Conservation (phyloP, 2,113 vertebrate genomes). For the Chionomys nivalis region DNA sequence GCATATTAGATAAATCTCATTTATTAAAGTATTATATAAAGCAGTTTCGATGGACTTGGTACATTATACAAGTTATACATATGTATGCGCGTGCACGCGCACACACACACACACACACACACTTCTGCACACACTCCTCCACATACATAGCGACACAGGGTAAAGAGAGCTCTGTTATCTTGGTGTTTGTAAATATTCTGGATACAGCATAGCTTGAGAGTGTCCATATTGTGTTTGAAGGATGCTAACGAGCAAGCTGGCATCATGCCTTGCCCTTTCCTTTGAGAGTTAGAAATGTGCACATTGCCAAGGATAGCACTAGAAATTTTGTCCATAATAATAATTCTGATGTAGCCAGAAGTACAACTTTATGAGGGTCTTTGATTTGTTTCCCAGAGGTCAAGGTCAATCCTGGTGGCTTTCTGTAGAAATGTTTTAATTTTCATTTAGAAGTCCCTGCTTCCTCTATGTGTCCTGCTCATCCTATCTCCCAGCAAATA, state of each 20-base stretch:
- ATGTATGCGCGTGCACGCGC: neutral
- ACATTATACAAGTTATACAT: neutral
- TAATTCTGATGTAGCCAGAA: slow-evolving; percentile 79
- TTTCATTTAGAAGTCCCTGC: slow-evolving; percentile 82
- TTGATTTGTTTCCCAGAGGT: slow-evolving; percentile 82
- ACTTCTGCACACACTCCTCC: too few species aligned
- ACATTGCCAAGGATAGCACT: slow-evolving; percentile 72
- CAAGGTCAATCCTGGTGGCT: slow-evolving; percentile 74
- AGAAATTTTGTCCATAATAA: slow-evolving; percentile 76
- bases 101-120: neutral
- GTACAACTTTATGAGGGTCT: slow-evolving; percentile 75
- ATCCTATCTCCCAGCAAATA: slow-evolving; percentile 73
- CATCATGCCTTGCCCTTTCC: slow-evolving; percentile 21
- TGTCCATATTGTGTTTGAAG: slow-evolving; percentile 29
- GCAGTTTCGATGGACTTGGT: neutral
- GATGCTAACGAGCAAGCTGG: slow-evolving; percentile 31
- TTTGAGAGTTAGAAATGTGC: slow-evolving; percentile 51
- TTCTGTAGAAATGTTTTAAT: slow-evolving; percentile 81
- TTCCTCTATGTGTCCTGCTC: slow-evolving; percentile 59
- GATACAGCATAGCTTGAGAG: neutral
- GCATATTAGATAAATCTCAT: neutral
- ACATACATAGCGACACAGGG: neutral
- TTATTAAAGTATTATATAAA: slow-evolving; percentile 22
- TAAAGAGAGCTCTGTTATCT: neutral
- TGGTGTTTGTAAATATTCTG: neutral